A percentile compares a stretch with the other conserved stretches of the same genome.
These are phyloP conservation scores for Lypha dubia DNA, from an alignment of 2,888 invertebrate species.

Conservation along the genomic window DNA sequence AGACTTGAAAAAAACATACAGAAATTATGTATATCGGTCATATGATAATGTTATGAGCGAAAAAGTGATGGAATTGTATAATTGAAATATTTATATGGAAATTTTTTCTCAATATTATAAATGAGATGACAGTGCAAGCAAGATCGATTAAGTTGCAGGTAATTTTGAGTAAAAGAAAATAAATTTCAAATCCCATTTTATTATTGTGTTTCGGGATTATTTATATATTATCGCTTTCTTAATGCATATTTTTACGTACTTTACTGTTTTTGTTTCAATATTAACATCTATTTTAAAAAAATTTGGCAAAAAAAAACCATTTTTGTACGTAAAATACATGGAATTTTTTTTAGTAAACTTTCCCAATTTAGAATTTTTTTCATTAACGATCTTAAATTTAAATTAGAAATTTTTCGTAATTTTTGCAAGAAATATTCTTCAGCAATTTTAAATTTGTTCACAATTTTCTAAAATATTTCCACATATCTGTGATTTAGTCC, in stretches of 20 bases:
- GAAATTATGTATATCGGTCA: conserved; percentile 29
- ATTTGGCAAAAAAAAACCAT: too few species aligned
- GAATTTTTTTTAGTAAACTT: background rate
- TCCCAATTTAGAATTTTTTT: background rate
- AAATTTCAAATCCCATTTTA: background rate
- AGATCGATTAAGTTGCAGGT: background rate
- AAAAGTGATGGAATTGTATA: conserved; percentile 69
- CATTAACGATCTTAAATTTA: too few species aligned
- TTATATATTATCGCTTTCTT: too few species aligned
- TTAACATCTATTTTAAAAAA: too few species aligned
- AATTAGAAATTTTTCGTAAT: too few species aligned
- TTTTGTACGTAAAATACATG: background rate
- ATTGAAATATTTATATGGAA: conserved; percentile 60
- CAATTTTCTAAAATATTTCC: too few species aligned
- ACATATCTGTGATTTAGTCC: too few species aligned
- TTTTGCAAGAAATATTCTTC: too few species aligned
- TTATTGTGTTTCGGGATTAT: too few species aligned
- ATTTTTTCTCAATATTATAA: conserved; percentile 5
- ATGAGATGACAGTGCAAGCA: background rate
- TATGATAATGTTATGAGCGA: conserved; percentile 59
- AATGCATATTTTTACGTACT: too few species aligned
- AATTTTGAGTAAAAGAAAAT: background rate
- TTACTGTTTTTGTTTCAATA: too few species aligned
- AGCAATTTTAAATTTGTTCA: too few species aligned
- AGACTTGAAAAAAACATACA: background rate